Conservation (phyloP, 2,797 vertebrate genomes). For the Ptychadena robeensis region DNA sequence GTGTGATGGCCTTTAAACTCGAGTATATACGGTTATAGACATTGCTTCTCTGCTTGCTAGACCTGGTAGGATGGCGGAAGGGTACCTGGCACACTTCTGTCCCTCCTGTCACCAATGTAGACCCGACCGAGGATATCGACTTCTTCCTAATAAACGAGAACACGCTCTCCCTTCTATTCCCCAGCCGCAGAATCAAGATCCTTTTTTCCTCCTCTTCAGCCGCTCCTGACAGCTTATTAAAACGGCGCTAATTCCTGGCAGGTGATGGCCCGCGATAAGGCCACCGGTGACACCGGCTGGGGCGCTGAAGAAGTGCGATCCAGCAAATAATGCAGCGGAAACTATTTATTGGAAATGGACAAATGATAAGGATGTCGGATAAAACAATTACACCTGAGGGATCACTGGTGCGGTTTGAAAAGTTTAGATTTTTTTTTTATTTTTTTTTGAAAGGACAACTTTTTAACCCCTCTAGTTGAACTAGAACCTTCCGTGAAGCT, state of each 20-base stretch:
- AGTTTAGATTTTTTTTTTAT: too few relatives aligned
- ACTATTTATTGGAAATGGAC: conserved; percentile 12
- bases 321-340: conserved; percentile 8
- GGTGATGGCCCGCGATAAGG: conserved; percentile 49
- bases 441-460: too few relatives aligned
- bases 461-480: too few relatives aligned
- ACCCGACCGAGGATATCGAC: conserved; percentile 40
- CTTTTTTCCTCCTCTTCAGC: conserved; percentile 26
- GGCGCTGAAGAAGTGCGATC: background rate
- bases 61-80: conserved; percentile 35
- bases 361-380: too few relatives aligned
- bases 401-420: too few relatives aligned
- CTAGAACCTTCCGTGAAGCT: too few relatives aligned
- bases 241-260: conserved; percentile 35
- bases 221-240: conserved; percentile 47
- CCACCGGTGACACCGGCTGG: background rate
- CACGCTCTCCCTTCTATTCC: conserved; percentile 47
- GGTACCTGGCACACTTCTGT: conserved; percentile 24
- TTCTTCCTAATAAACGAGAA: conserved; percentile 49
- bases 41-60: too few relatives aligned
- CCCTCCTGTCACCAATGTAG: conserved; percentile 35
- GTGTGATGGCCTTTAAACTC: too few relatives aligned
- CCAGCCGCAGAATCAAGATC: conserved; percentile 17
- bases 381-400: too few relatives aligned
- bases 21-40: too few relatives aligned